Percentiles rank a stretch among this genome's conserved stretches.
Evolutionary conservation across 2,888 invertebrate species (phyloP).

Genomic region (Clusia tigrina): DNA sequence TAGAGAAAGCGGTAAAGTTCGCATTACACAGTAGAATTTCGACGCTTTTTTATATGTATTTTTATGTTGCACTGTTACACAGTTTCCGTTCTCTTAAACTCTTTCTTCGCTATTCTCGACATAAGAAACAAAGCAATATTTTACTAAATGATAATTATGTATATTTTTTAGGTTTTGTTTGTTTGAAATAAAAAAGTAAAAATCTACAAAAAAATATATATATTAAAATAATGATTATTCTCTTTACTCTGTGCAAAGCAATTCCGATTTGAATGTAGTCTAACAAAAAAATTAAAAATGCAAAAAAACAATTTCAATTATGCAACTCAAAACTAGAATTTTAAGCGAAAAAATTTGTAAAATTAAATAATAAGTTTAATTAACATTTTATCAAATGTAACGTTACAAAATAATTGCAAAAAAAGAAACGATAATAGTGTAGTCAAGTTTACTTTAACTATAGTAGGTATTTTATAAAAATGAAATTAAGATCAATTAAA

Average conservation of each 20-base stretch:
- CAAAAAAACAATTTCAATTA: too few species aligned
- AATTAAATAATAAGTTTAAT: constrained; percentile 7
- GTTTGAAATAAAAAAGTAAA: constrained; percentile 22
- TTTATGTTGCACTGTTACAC: too few species aligned
- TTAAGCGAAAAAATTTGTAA: constrained; percentile 7
- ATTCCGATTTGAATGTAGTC: too few species aligned
- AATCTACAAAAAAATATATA: constrained; percentile 4
- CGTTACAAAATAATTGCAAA: constrained; percentile 22
- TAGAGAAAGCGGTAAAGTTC: constrained; percentile 60
- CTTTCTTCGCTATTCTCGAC: constrained; percentile 17
- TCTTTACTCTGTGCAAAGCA: constrained; percentile 15
- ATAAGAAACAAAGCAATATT: constrained; percentile 15
- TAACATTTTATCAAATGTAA: constrained; percentile 7
- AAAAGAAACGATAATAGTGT: constrained; percentile 21
- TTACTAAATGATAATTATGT: constrained; percentile 30
- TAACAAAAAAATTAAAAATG: too few species aligned
- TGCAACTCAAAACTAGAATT: constrained; percentile 12
- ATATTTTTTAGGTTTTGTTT: constrained; percentile 30
- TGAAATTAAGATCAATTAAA: constrained; percentile 17
- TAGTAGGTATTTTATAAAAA: constrained; percentile 27
- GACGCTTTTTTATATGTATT: constrained; percentile 13
- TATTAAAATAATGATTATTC: constrained; percentile 22
- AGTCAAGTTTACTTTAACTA: constrained; percentile 30
- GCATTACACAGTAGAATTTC: constrained; percentile 60
- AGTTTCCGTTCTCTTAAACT: too few species aligned